Percentiles rank a stretch among this genome's conserved stretches.
Evolutionary conservation across 2,797 vertebrate species (phyloP).

Genomic region (Falco novaeseelandiae): DNA sequence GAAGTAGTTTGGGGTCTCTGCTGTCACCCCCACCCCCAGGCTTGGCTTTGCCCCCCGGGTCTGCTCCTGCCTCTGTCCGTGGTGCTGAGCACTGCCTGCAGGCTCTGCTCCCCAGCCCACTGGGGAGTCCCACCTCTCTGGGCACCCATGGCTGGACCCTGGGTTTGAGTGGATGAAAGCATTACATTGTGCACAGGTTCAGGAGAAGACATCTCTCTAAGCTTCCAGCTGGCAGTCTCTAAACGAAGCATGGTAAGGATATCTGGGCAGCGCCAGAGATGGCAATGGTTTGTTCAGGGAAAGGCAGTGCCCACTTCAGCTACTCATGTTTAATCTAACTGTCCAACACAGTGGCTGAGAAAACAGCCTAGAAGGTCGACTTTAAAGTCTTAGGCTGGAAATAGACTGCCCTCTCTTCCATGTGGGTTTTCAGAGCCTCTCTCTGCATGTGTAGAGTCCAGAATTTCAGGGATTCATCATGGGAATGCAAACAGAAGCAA

Average conservation of each 20-base stretch:
- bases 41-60: background rate
- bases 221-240: background rate
- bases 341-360: background rate
- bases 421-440: background rate
- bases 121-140: background rate
- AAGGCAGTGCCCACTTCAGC: background rate
- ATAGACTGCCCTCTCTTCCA: background rate
- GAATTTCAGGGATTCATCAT: rapidly evolving
- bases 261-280: rapidly evolving
- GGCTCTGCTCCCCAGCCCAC: rapidly evolving
- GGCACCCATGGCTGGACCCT: rapidly evolving
- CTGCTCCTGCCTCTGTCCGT: background rate
- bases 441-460: background rate
- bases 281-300: background rate
- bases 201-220: background rate
- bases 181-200: background rate
- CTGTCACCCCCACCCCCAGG: background rate
- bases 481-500: background rate
- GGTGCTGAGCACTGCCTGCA: background rate
- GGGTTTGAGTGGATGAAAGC: background rate
- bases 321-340: background rate
- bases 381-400: background rate
- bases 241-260: background rate
- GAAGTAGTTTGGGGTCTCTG: background rate
- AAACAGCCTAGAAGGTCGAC: background rate